Percentiles rank a stretch among this genome's conserved stretches.
phyloP scores from a whole-genome alignment of 2,797 vertebrate species.

The Myotis myotis region DNA sequence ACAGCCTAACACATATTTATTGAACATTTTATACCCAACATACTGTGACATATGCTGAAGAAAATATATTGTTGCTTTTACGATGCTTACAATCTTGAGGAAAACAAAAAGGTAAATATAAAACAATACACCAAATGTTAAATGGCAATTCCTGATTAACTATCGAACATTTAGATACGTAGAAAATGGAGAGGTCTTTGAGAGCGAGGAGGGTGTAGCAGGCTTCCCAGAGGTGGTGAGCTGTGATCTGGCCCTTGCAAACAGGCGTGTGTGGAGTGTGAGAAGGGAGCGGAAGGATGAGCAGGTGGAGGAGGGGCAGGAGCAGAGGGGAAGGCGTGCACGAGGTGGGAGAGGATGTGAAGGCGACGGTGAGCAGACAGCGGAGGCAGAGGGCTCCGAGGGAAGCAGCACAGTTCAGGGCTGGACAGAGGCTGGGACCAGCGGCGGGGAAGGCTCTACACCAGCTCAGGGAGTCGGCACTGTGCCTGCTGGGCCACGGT shows the following conservation, averaged over 20 bases:
- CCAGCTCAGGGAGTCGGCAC: not conserved
- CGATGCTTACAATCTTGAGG: not conserved
- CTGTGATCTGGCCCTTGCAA: not conserved
- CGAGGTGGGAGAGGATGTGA: accelerated
- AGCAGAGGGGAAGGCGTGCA: not conserved
- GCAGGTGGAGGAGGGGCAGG: not conserved
- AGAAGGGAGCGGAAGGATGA: not conserved
- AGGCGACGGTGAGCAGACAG: accelerated
- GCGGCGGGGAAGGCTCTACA: too few relatives aligned
- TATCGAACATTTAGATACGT: not conserved
- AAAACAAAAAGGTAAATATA: not conserved
- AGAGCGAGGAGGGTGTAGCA: not conserved
- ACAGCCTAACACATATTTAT: not conserved
- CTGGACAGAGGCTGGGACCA: not conserved
- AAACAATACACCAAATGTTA: not conserved
- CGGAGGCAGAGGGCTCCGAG: not conserved
- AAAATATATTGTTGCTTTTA: not conserved
- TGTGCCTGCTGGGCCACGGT: not conserved
- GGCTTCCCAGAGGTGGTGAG: not conserved
- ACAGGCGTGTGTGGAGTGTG: not conserved
- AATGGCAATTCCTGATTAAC: not conserved
- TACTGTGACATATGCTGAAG: not conserved
- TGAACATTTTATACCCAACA: not conserved
- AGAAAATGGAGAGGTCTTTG: not conserved
- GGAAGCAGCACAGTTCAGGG: not conserved